These are phyloP conservation scores for Pheosia gnoma DNA, from an alignment of 2,888 invertebrate species.

Conservation along the genomic window DNA sequence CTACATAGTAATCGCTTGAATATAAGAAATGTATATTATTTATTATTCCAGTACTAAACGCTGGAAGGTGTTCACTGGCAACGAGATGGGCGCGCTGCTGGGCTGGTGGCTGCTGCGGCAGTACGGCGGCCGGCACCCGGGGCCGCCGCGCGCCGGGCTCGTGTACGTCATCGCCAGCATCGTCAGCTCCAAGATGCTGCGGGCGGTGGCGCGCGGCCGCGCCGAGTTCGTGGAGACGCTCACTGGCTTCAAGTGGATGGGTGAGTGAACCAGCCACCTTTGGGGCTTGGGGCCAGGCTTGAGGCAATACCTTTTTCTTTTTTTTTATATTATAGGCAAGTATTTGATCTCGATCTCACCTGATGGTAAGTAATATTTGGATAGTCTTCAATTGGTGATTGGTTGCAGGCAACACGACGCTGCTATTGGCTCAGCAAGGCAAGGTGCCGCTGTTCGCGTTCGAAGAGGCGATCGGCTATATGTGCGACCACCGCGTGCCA, in stretches of 20 bases:
- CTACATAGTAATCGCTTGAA: too few species aligned
- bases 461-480: conserved; percentile 99
- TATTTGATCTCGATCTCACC: too few species aligned
- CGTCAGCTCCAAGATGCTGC: conserved; percentile 97
- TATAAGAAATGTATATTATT: too few species aligned
- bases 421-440: conserved; percentile 87
- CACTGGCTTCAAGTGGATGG: conserved; percentile 99
- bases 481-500: conserved; percentile 94
- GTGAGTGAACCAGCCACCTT: conserved; percentile 59
- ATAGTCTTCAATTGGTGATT: neutral
- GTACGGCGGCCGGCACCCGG: conserved; percentile 69
- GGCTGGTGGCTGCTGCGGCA: conserved; percentile 96
- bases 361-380: too few species aligned
- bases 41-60: conserved; percentile 47
- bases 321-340: too few species aligned
- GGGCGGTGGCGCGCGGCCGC: conserved; percentile 90
- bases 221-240: conserved; percentile 94
- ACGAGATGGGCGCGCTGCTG: conserved; percentile 96
- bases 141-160: conserved; percentile 69
- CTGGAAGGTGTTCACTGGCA: conserved; percentile 97
- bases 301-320: too few species aligned
- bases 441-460: conserved; percentile 95
- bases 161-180: conserved; percentile 96
- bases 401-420: conserved; percentile 87
- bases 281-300: too few species aligned